Conservation (phyloP, 2,113 vertebrate species). For the Sardina pilchardus region DNA sequence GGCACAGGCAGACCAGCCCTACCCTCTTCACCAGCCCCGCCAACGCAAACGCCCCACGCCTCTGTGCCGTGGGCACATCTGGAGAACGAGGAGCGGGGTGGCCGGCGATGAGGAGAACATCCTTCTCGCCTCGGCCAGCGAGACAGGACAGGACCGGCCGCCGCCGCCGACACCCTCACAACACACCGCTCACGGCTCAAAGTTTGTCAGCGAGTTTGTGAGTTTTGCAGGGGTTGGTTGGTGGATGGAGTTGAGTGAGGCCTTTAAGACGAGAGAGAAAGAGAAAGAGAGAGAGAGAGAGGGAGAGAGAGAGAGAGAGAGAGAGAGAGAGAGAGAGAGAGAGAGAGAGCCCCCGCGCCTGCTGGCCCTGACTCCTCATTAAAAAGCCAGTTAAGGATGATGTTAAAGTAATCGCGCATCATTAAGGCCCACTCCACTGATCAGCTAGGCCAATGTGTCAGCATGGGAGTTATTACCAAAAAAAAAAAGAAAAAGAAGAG, state of each 20-base stretch:
- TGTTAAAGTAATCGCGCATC: conserved; percentile 81
- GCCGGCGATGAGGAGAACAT: not conserved
- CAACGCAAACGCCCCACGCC: not conserved
- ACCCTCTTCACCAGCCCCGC: not conserved
- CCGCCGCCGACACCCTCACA: too few relatives aligned
- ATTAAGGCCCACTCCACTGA: conserved; percentile 79
- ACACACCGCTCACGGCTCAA: not conserved
- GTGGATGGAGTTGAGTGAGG: not conserved
- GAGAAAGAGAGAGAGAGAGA: too few relatives aligned
- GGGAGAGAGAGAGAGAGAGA: not conserved
- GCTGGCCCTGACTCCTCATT: conserved; percentile 74
- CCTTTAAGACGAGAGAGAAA: not conserved
- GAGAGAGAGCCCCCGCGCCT: conserved; percentile 57
- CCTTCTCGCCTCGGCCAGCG: too few relatives aligned
- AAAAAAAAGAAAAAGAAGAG: conserved; percentile 19
- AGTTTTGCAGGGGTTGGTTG: not conserved
- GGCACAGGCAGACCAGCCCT: not conserved
- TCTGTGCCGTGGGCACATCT: not conserved
- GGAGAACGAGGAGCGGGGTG: not conserved
- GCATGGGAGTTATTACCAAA: conserved; percentile 63
- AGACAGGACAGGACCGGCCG: too few relatives aligned
- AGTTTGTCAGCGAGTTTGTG: not conserved
- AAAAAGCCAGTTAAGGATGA: conserved; percentile 79
- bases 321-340: too few relatives aligned
- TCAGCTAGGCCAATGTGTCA: conserved; percentile 76